Conservation (phyloP, 2,113 vertebrate genomes). For the Pelecanoides urinatrix region DNA sequence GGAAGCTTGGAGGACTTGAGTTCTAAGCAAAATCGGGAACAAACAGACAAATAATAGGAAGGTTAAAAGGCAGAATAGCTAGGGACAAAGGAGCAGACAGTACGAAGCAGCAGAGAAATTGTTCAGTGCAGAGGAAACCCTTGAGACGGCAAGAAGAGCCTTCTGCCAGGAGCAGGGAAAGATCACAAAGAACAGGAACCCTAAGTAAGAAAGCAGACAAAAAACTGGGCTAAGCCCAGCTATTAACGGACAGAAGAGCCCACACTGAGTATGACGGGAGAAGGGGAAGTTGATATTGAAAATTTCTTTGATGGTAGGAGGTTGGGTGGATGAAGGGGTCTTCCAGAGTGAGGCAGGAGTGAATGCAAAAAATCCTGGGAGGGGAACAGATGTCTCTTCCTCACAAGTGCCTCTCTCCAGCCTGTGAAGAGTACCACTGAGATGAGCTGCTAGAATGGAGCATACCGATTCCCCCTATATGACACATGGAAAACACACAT, state of each 20-base stretch:
- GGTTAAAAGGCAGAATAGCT: not conserved
- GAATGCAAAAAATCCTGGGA: not conserved
- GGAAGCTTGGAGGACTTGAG: not conserved
- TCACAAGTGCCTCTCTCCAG: fast-evolving
- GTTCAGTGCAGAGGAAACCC: not conserved
- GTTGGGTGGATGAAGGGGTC: not conserved
- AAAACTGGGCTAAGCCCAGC: not conserved
- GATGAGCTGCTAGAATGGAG: not conserved
- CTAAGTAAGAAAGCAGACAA: not conserved
- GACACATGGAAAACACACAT: not conserved
- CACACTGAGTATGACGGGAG: not conserved
- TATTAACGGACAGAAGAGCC: not conserved
- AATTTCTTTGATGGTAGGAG: not conserved
- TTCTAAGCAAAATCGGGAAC: not conserved
- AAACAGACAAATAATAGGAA: not conserved
- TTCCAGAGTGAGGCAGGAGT: not conserved
- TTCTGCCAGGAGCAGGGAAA: not conserved
- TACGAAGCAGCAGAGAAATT: not conserved
- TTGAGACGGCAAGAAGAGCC: not conserved
- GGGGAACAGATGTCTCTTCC: not conserved
- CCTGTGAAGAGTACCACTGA: not conserved
- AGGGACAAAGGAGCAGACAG: not conserved
- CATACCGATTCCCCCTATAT: not conserved
- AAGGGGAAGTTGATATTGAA: not conserved
- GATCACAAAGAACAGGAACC: not conserved